Percentiles rank a stretch among this genome's conserved stretches.
These are phyloP conservation scores for Crotalus viridis DNA, from an alignment of 2,113 vertebrate species.

Conservation along the genomic window DNA sequence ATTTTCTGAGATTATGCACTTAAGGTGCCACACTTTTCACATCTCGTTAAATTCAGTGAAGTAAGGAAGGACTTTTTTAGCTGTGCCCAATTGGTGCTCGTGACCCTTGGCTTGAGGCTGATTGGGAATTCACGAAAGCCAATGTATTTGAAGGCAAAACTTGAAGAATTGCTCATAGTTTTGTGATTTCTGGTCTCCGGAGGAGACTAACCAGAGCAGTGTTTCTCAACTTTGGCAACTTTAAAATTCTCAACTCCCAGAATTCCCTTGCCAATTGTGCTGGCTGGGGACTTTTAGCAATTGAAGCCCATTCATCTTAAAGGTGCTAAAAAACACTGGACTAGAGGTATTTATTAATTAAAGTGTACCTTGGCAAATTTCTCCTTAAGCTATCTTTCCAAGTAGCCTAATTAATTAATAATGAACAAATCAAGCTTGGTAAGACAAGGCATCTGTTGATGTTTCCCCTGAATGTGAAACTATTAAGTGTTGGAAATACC, in stretches of 20 bases:
- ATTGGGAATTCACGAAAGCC: neutral
- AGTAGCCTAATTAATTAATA: neutral
- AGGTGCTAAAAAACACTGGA: neutral
- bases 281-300: neutral
- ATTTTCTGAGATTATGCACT: neutral
- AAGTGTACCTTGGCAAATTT: neutral
- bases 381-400: neutral
- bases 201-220: too few relatives aligned
- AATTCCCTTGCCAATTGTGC: neutral
- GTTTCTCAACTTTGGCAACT: neutral
- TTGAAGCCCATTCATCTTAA: neutral
- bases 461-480: neutral
- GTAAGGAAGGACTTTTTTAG: neutral
- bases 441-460: neutral
- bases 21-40: neutral
- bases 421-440: neutral
- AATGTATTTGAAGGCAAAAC: neutral
- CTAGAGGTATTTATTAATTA: neutral
- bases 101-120: neutral
- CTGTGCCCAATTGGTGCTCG: too few relatives aligned
- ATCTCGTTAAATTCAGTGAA: neutral
- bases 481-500: neutral
- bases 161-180: neutral
- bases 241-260: neutral
- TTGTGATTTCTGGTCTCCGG: neutral